Conservation (phyloP, 2,113 vertebrate genomes). For the Periophthalmus modestus region DNA sequence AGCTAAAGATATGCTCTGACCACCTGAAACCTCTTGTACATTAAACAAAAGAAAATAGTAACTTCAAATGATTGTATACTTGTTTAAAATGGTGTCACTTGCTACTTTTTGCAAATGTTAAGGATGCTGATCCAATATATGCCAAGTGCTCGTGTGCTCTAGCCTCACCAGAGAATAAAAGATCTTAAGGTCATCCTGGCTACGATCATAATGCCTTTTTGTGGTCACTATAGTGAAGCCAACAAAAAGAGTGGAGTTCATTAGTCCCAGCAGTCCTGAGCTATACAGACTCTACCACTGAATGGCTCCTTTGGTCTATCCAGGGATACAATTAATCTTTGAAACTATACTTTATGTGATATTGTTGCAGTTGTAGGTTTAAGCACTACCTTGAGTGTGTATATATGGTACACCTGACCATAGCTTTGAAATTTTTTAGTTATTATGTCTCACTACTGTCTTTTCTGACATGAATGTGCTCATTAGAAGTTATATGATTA, state of each 20-base stretch:
- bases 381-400: background rate
- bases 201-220: conserved; percentile 42
- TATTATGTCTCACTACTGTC: background rate
- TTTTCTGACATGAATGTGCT: background rate
- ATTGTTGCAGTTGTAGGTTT: background rate
- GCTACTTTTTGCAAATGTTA: background rate
- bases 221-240: conserved; percentile 17
- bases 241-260: conserved; percentile 25
- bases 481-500: background rate
- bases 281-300: background rate
- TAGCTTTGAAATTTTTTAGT: background rate
- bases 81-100: background rate
- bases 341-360: background rate
- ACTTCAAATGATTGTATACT: background rate
- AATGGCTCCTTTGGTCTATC: background rate
- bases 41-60: background rate
- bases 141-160: background rate
- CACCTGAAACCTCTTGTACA: background rate
- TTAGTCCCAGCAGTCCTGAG: conserved; percentile 14
- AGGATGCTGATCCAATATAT: conserved; percentile 17
- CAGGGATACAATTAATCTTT: conserved; percentile 1
- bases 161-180: conserved; percentile 28
- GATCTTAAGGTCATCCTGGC: conserved; percentile 47
- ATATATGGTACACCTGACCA: background rate
- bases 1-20: background rate